These are phyloP conservation scores for Alectoris magna DNA, from an alignment of 2,797 vertebrate genomes.

Conservation along the genomic window DNA sequence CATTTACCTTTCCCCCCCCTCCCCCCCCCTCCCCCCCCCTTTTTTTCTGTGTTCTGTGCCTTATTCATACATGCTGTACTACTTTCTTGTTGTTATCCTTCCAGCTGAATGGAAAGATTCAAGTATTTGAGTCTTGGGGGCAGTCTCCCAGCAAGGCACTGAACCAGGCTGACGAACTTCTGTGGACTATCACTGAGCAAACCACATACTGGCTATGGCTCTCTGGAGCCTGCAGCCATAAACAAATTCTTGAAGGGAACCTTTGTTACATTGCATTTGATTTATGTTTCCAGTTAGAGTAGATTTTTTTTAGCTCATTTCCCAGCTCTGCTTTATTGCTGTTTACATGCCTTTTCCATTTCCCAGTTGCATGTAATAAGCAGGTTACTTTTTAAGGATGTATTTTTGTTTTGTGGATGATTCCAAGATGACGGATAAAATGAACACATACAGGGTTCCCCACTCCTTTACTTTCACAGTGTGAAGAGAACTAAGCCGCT, in stretches of 20 bases:
- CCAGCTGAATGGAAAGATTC: not conserved
- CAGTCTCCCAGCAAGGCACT: not conserved
- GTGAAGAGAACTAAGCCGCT: not conserved
- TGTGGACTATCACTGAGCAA: not conserved
- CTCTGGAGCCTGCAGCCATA: conserved; percentile 20
- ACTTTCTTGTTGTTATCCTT: not conserved
- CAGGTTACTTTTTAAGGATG: not conserved
- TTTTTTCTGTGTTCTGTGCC: not conserved
- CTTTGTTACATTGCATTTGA: conserved; percentile 24
- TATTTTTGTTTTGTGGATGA: not conserved
- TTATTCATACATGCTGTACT: not conserved
- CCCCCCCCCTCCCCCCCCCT: no score
- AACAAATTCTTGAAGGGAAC: conserved; percentile 37
- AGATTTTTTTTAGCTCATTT: conserved; percentile 44
- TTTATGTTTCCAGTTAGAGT: conserved; percentile 51
- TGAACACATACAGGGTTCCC: rapidly evolving
- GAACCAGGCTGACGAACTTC: not conserved
- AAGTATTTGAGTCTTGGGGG: not conserved
- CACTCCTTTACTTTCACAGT: not conserved
- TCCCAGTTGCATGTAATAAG: conserved; percentile 17
- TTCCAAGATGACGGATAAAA: not conserved
- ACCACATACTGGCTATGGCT: not conserved
- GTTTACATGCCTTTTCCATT: conserved; percentile 6
- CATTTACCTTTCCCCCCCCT: not conserved
- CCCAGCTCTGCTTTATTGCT: conserved; percentile 1